Evolutionary conservation across 2,888 invertebrate genomes (phyloP).

Genomic region (Lamproptera curius): DNA sequence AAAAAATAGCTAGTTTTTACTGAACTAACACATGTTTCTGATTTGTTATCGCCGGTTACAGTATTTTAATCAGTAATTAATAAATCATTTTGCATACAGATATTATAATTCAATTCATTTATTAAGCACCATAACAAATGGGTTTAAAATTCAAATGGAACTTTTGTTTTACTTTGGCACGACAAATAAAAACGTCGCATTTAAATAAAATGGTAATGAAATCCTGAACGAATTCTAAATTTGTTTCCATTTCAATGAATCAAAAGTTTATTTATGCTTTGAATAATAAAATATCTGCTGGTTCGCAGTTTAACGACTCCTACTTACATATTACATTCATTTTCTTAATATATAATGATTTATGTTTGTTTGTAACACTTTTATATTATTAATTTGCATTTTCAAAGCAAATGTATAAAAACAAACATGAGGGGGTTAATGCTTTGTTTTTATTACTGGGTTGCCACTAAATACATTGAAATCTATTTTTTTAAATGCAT

Average conservation of each 20-base stretch:
- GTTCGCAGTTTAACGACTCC: neutral
- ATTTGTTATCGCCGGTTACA: too few relatives aligned
- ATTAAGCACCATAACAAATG: too few relatives aligned
- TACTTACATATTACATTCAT: neutral
- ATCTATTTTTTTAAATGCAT: too few relatives aligned
- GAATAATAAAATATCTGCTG: slow-evolving; percentile 2
- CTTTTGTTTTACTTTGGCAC: neutral
- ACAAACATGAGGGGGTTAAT: neutral
- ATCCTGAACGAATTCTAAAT: slow-evolving; percentile 4
- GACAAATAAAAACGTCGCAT: neutral
- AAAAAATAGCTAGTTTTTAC: too few relatives aligned
- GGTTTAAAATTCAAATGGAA: neutral
- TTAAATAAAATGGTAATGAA: slow-evolving; percentile 4
- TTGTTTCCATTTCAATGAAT: slow-evolving; percentile 4
- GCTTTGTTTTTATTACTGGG: neutral
- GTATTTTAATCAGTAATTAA: too few relatives aligned
- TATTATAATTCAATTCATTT: too few relatives aligned
- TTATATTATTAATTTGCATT: neutral
- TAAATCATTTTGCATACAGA: too few relatives aligned
- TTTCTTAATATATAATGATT: neutral
- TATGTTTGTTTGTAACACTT: neutral
- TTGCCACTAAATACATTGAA: too few relatives aligned
- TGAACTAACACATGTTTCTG: too few relatives aligned
- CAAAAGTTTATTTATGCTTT: neutral
- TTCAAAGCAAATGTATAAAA: neutral